Conservation (phyloP, 2,888 invertebrate species). For the Eudasyphora cyanicolor region DNA sequence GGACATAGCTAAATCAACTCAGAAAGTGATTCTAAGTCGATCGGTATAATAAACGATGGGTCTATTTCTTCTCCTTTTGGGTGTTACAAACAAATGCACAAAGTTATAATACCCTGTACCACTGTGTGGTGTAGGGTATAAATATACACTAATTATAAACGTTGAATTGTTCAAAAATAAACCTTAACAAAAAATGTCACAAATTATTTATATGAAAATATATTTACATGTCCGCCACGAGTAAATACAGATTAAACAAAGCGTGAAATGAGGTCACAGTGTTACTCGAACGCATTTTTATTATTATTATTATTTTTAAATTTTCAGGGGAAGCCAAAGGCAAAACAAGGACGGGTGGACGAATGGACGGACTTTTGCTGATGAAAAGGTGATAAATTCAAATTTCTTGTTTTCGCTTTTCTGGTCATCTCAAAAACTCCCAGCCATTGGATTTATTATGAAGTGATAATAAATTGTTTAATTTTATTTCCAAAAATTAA, state of each 20-base stretch:
- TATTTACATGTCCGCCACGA: conserved; percentile 61
- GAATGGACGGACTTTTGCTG: neutral
- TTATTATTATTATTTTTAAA: neutral
- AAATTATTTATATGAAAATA: conserved; percentile 14
- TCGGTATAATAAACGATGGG: too few species aligned
- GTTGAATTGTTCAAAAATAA: conserved; percentile 10
- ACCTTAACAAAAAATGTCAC: conserved; percentile 12
- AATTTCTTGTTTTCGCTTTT: neutral
- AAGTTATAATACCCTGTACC: too few species aligned
- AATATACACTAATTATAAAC: too few species aligned
- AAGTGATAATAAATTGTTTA: conserved; percentile 1
- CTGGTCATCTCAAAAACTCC: neutral
- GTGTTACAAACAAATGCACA: too few species aligned
- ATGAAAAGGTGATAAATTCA: conserved; percentile 50
- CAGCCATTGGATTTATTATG: neutral
- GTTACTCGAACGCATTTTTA: conserved; percentile 20
- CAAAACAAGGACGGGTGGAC: neutral
- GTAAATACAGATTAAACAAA: conserved; percentile 61
- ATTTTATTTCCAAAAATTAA: conserved; percentile 7
- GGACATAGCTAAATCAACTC: too few species aligned
- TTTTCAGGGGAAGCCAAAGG: neutral
- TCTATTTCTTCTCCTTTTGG: too few species aligned
- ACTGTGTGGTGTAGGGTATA: too few species aligned
- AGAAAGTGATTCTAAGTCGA: too few species aligned
- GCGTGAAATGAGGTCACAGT: conserved; percentile 63